A percentile compares a stretch with the other conserved stretches of the same genome.
Evolutionary conservation across 2,797 vertebrate species (phyloP).

Genomic region (Stomatorhinus walkeri): DNA sequence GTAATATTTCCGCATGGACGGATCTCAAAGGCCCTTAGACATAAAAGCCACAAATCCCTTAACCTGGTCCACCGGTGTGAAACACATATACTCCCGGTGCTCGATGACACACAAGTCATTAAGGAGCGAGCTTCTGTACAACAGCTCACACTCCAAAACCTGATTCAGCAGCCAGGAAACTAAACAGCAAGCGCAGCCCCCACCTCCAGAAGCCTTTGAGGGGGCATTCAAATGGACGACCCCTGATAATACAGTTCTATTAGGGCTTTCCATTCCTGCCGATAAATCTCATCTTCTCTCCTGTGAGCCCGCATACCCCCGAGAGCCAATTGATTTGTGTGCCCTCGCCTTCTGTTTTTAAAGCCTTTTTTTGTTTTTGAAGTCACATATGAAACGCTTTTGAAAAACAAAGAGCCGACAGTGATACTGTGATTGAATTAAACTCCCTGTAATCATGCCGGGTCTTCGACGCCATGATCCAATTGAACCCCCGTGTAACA

Average conservation of each 20-base stretch:
- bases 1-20: background rate
- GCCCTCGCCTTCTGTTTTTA: conserved; percentile 16
- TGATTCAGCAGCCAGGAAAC: background rate
- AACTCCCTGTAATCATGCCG: background rate
- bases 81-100: background rate
- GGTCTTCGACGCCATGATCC: background rate
- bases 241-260: conserved; percentile 40
- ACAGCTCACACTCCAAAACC: background rate
- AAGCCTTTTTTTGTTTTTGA: conserved; percentile 25
- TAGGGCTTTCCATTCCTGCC: conserved; percentile 36
- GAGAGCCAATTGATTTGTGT: conserved; percentile 32
- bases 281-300: conserved; percentile 22
- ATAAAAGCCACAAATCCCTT: conserved; percentile 14
- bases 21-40: background rate
- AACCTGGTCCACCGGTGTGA: background rate
- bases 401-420: background rate
- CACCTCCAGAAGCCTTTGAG: background rate
- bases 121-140: background rate
- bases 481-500: too few species aligned
- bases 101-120: background rate
- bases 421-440: conserved; percentile 17
- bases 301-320: conserved; percentile 16
- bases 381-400: background rate
- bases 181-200: background rate
- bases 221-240: conserved; percentile 41